Evolutionary conservation across 2,113 vertebrate species (phyloP).

Genomic region (Vidua chalybeata): DNA sequence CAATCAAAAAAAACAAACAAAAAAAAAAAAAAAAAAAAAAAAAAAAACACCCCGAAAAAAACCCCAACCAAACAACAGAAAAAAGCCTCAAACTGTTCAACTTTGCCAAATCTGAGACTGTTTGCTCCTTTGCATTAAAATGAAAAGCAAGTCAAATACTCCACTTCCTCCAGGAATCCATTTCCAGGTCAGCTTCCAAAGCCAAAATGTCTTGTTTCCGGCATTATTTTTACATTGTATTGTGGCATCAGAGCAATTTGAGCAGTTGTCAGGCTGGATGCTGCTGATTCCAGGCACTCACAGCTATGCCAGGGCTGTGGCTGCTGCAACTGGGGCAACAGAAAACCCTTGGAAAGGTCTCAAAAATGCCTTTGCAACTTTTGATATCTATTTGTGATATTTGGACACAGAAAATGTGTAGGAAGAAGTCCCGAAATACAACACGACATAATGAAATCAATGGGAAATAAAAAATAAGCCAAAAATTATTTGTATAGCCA

Average conservation of each 20-base stretch:
- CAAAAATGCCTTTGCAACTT: background rate
- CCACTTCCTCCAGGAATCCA: background rate
- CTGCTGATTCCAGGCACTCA: background rate
- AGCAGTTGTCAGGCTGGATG: background rate
- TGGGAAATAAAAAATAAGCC: background rate
- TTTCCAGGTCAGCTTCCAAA: constrained; percentile 12
- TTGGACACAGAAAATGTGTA: background rate
- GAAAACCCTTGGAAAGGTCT: background rate
- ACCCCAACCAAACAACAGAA: background rate
- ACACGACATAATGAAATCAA: background rate
- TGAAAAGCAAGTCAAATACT: background rate
- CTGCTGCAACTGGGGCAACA: background rate
- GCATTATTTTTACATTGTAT: background rate
- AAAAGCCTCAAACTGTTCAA: background rate
- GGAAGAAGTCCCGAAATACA: background rate
- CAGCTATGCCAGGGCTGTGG: background rate
- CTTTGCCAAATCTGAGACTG: background rate
- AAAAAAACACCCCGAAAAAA: background rate
- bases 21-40: background rate
- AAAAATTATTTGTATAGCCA: background rate
- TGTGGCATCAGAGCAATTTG: background rate
- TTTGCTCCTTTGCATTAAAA: background rate
- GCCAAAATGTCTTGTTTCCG: constrained; percentile 12
- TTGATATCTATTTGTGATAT: background rate
- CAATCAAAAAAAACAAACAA: background rate